Evolutionary conservation across 2,113 vertebrate species (phyloP).

Genomic region (Ginglymostoma cirratum): DNA sequence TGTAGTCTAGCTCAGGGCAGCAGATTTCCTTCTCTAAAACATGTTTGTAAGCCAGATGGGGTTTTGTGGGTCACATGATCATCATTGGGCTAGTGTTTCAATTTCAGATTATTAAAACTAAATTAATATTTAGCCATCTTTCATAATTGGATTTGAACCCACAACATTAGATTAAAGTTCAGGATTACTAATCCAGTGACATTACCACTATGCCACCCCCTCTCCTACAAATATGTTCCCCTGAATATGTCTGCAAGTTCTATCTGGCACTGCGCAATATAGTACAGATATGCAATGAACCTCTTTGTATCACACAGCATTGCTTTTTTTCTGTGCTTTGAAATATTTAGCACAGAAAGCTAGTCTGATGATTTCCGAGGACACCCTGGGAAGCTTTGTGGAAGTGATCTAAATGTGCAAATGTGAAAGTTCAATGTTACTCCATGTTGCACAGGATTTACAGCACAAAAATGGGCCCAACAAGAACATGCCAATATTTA

Average conservation of each 20-base stretch:
- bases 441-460: not conserved
- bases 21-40: too few species aligned
- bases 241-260: not conserved
- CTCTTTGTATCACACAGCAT: not conserved
- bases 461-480: not conserved
- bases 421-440: not conserved
- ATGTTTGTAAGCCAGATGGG: too few species aligned
- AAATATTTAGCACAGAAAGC: not conserved
- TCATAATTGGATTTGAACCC: too few species aligned
- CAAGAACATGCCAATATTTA: too few species aligned
- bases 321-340: not conserved
- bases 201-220: too few species aligned
- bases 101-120: too few species aligned
- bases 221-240: not conserved
- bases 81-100: too few species aligned
- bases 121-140: too few species aligned
- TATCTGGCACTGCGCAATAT: not conserved
- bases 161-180: too few species aligned
- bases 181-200: too few species aligned
- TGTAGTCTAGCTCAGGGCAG: too few species aligned
- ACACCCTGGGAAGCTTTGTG: not conserved
- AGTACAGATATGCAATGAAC: not conserved
- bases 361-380: not conserved
- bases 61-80: too few species aligned
- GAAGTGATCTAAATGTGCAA: not conserved